Conservation (phyloP, 1,140 invertebrate genomes). For the Acromyrmex heyeri region DNA sequence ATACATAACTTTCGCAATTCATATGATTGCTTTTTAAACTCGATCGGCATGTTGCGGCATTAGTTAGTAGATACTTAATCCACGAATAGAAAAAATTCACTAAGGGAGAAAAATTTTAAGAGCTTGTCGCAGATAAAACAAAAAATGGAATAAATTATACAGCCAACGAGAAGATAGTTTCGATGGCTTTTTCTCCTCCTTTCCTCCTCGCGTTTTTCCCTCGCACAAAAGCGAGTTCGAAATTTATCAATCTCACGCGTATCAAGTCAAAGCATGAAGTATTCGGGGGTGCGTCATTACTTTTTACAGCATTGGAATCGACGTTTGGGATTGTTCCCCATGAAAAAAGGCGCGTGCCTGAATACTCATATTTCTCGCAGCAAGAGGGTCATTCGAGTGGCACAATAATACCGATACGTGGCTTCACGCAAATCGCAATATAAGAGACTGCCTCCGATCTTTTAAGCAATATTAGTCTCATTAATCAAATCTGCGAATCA, state of each 20-base stretch:
- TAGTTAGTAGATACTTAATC: slow-evolving; percentile 50
- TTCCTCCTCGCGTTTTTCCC: neutral
- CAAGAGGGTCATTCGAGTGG: neutral
- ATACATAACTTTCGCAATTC: slow-evolving; percentile 3
- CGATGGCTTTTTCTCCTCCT: neutral
- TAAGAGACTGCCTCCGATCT: slow-evolving; percentile 12
- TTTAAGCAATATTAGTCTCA: slow-evolving; percentile 32
- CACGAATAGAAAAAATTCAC: neutral
- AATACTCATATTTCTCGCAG: neutral
- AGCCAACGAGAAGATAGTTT: slow-evolving; percentile 15
- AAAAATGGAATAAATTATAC: slow-evolving; percentile 58
- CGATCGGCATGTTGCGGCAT: slow-evolving; percentile 32
- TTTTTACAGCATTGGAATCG: neutral
- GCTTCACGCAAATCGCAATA: neutral
- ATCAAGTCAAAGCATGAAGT: slow-evolving; percentile 4
- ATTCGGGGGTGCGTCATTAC: slow-evolving; percentile 11
- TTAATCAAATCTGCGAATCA: slow-evolving; percentile 17
- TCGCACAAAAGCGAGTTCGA: neutral
- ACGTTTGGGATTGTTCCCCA: neutral
- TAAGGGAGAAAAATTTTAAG: slow-evolving; percentile 35
- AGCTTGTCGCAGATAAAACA: slow-evolving; percentile 25
- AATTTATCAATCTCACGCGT: slow-evolving; percentile 46
- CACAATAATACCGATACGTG: slow-evolving; percentile 39
- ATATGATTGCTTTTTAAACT: neutral
- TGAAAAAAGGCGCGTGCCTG: neutral